Base-by-base conservation (phyloP, 2,113 vertebrate species). In the Prunella fulvescens region DNA sequence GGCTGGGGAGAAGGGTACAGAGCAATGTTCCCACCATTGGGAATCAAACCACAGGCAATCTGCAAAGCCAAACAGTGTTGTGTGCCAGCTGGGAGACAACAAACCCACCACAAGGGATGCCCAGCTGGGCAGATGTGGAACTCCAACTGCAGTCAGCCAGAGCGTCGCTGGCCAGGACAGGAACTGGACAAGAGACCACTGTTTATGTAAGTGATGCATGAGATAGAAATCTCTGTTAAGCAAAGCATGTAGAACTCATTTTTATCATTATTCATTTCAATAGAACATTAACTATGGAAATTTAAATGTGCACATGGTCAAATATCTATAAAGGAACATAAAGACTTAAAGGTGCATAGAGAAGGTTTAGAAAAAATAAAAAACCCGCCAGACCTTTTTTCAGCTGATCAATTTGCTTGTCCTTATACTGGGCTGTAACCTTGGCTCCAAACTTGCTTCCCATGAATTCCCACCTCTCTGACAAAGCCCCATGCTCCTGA, bases 401-500 rank as follows among this genome's bases (percentile, higher is more conserved):
- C 64, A 85, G 39, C 33, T 44, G 11, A 29, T 81, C 50, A 19
- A 1, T 83, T 81, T 42, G 14, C 40, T 79, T 79, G 15, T 66
- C 58, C 39, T 37, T 48, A 15, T 3, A 33, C 3, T 26, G 12
- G 33, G 25, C 35, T 60, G 20, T 42, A 80, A 79, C 25, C 35
- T 56, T 39, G 48, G 26, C 56, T 67, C 87, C 64, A 66, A 37
- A 78, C 6, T 45, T n/a, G 37, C 50, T 81, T 81, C 29, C 69
- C 81, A 62, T 60, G 24, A 31, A 25, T 1, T 1, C 3, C 2
- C 23, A 62, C 19, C 66, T 53, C 53, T 51, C 53, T 39, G 19
- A 44, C 42, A 77, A 76, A 77, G 61, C 44, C 1, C 0, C 13
- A 8, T 0, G 0, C 5, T 54, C 42, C 53, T n/a, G 39, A 44